These are phyloP conservation scores for Trachythela sp. DNA, from an alignment of 64 coral and sea anemone species.

Conservation along the genomic window DNA sequence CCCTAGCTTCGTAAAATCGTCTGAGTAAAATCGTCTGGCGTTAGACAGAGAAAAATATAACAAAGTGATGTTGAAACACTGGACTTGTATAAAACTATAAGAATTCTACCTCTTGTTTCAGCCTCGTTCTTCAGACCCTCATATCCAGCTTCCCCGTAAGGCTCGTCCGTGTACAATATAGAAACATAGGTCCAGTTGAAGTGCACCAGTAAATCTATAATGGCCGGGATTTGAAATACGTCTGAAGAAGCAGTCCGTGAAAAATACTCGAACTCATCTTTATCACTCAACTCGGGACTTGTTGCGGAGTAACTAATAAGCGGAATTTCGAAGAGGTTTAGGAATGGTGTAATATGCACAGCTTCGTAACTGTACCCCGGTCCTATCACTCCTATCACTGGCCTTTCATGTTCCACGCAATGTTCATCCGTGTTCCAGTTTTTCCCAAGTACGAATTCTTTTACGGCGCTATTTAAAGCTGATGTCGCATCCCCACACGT, in stretches of 20 bases:
- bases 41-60: too few species aligned
- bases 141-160: neutral
- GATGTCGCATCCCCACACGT: neutral
- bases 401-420: neutral
- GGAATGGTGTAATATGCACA: neutral
- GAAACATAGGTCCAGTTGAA: neutral
- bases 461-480: neutral
- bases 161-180: neutral
- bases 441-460: neutral
- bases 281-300: neutral
- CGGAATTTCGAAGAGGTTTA: neutral
- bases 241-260: neutral
- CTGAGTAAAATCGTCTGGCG: too few species aligned
- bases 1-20: too few species aligned
- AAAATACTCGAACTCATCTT: neutral
- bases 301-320: neutral
- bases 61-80: too few species aligned
- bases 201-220: neutral
- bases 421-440: neutral
- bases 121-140: neutral
- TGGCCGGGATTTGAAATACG: neutral
- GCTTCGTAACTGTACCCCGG: neutral
- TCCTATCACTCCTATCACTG: neutral
- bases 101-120: neutral
- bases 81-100: too few species aligned